A percentile compares a stretch with the other conserved stretches of the same genome.
Conservation (phyloP, 2,888 invertebrate genomes). For the Diploptera punctata region DNA sequence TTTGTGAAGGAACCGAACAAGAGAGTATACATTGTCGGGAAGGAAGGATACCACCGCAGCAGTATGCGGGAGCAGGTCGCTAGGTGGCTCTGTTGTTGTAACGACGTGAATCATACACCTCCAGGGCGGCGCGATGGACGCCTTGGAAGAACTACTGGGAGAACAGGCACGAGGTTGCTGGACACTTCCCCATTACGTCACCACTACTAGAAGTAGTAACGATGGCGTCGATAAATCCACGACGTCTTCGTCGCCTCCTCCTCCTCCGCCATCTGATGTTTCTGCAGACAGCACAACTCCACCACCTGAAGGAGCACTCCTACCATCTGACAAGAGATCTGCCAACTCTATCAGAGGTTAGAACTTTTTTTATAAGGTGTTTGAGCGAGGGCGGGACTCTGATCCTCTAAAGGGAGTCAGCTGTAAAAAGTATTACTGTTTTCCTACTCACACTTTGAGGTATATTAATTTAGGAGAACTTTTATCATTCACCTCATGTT, state of each 20-base stretch:
- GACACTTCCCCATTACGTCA: background rate
- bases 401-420: too few species aligned
- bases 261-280: conserved; percentile 34
- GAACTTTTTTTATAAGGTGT: too few species aligned
- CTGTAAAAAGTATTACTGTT: too few species aligned
- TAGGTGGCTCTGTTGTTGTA: conserved; percentile 9
- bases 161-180: conserved; percentile 48
- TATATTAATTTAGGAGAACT: too few species aligned
- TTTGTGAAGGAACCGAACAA: too few species aligned
- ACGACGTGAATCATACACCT: background rate
- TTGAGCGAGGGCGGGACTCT: too few species aligned
- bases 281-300: conserved; percentile 57
- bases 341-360: conserved; percentile 73
- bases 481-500: too few species aligned
- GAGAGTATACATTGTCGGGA: too few species aligned
- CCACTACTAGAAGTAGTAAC: background rate
- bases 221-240: background rate
- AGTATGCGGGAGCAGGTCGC: conserved; percentile 7
- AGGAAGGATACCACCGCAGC: too few species aligned
- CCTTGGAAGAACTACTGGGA: conserved; percentile 57
- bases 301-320: conserved; percentile 43
- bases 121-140: conserved; percentile 52
- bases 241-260: conserved; percentile 14
- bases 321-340: conserved; percentile 48
- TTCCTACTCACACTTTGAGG: too few species aligned